Percentiles rank a stretch among this genome's conserved stretches.
Evolutionary conservation across 2,888 invertebrate species (phyloP).

Genomic region (Drosophila ustulata): DNA sequence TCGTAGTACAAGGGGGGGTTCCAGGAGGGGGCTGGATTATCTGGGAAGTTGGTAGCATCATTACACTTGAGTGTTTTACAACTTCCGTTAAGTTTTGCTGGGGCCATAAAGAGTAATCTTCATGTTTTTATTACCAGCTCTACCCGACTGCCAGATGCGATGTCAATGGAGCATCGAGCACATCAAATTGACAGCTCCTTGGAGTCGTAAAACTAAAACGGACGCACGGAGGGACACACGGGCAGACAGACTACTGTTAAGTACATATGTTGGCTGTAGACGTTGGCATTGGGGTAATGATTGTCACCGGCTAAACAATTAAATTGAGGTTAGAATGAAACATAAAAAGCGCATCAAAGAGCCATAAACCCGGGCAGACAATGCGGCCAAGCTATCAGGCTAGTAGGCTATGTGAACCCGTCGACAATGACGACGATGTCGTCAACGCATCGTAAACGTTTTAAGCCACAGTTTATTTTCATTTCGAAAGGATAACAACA

Average conservation of each 20-base stretch:
- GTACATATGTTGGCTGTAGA: conserved; percentile 61
- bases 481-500: conserved; percentile 71
- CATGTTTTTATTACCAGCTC: conserved; percentile 75
- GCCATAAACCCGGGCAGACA: conserved; percentile 78
- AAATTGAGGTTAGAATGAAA: conserved; percentile 85
- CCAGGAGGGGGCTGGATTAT: not conserved
- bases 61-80: conserved; percentile 83
- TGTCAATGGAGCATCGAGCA: conserved; percentile 72
- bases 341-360: conserved; percentile 85
- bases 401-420: conserved; percentile 24
- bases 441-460: conserved; percentile 82
- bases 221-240: not conserved
- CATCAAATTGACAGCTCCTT: conserved; percentile 81
- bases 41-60: conserved; percentile 60
- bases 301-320: conserved; percentile 86
- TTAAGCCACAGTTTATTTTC: conserved; percentile 83
- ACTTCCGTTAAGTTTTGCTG: conserved; percentile 79
- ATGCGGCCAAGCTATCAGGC: conserved; percentile 25
- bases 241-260: conserved; percentile 39
- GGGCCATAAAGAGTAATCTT: conserved; percentile 78
- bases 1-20: not conserved
- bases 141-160: conserved; percentile 48
- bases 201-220: conserved; percentile 66
- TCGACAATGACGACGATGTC: conserved; percentile 66
- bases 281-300: conserved; percentile 79